These are phyloP conservation scores for Clarias macrocephalus DNA, from an alignment of 2,113 vertebrate species.

Conservation along the genomic window DNA sequence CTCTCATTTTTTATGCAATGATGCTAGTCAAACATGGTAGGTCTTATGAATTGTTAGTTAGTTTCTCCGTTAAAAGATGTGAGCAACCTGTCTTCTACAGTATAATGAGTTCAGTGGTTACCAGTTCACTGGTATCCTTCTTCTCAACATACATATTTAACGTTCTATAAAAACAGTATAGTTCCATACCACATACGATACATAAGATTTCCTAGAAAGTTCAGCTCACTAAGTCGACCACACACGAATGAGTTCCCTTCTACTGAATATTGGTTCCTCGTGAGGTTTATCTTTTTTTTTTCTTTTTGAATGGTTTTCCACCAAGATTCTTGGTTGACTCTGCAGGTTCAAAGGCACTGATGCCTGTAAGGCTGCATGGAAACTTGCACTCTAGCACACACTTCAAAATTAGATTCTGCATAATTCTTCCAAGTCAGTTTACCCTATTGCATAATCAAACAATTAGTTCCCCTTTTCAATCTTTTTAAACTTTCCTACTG, in stretches of 20 bases:
- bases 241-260: not conserved
- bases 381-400: not conserved
- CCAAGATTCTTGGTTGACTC: not conserved
- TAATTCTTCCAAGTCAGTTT: not conserved
- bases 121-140: not conserved
- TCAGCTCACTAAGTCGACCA: not conserved
- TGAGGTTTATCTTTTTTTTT: not conserved
- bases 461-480: slow-evolving; percentile 1
- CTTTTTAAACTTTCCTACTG: not conserved
- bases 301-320: not conserved
- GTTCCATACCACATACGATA: not conserved
- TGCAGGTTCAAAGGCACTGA: not conserved
- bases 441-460: not conserved
- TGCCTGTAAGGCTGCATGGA: not conserved
- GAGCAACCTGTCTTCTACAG: not conserved
- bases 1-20: not conserved
- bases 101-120: not conserved
- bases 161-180: not conserved
- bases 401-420: not conserved
- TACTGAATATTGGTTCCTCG: not conserved
- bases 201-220: not conserved
- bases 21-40: not conserved
- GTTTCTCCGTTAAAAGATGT: not conserved
- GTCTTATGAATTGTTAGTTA: not conserved
- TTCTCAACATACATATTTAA: not conserved